phyloP scores from a whole-genome alignment of 2,888 invertebrate genomes.

The Tortricodes alternella region DNA sequence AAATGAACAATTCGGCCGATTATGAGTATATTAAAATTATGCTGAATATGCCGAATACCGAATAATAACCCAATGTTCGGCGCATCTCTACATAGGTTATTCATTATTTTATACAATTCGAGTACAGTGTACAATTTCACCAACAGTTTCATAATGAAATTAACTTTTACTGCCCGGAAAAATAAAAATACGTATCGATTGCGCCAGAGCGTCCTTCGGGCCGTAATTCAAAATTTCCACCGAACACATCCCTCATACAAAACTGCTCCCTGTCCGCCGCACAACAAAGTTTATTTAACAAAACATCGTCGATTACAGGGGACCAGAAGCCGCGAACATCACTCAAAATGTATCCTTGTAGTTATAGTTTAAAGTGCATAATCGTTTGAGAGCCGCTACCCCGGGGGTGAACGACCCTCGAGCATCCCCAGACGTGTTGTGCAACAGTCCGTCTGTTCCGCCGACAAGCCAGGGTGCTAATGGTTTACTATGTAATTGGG shows the following conservation, averaged over 20 bases:
- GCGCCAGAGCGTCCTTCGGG: slow-evolving; percentile 31
- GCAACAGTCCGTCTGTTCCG: slow-evolving; percentile 51
- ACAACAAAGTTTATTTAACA: slow-evolving; percentile 35
- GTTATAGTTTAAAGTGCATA: slow-evolving; percentile 33
- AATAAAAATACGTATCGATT: slow-evolving; percentile 19
- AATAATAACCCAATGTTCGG: no score
- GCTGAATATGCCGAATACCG: no score
- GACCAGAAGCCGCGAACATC: slow-evolving; percentile 16
- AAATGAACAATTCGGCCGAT: no score
- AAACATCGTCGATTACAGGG: slow-evolving; percentile 31
- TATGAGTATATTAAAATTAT: no score
- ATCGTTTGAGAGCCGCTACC: slow-evolving; percentile 18
- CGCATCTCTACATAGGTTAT: no score
- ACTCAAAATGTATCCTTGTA: slow-evolving; percentile 32
- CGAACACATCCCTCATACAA: slow-evolving; percentile 29
- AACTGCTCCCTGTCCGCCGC: slow-evolving; percentile 34
- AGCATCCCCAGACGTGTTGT: slow-evolving; percentile 45
- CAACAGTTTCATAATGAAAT: background rate
- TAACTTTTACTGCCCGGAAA: background rate
- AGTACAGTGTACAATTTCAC: no score
- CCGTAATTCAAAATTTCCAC: slow-evolving; percentile 41
- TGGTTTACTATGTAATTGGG: slow-evolving; percentile 30
- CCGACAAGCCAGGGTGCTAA: slow-evolving; percentile 47
- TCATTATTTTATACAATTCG: no score
- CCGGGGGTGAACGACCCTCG: slow-evolving; percentile 62